phyloP scores from a whole-genome alignment of 2,797 vertebrate species.

The Artibeus jamaicensis region DNA sequence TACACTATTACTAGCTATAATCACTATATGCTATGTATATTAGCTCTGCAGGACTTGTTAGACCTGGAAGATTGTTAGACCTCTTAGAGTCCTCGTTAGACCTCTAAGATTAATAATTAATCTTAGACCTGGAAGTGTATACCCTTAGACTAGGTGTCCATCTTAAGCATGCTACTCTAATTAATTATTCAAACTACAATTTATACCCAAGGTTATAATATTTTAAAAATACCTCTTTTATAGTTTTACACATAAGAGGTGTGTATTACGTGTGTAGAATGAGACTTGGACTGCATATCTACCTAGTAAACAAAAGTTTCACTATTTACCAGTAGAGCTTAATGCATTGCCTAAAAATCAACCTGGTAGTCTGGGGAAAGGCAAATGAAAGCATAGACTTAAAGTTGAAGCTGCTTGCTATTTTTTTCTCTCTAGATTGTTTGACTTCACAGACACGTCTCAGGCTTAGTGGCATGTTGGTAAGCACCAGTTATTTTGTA shows the following conservation, averaged over 20 bases:
- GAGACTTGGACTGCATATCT: neutral
- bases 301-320: neutral
- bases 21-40: neutral
- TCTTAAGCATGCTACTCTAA: neutral
- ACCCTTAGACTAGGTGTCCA: neutral
- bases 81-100: no score
- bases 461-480: slow-evolving; percentile 94
- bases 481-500: slow-evolving; percentile 82
- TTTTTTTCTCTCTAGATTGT: slow-evolving; percentile 86
- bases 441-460: slow-evolving; percentile 89
- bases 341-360: neutral
- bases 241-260: slow-evolving; percentile 5
- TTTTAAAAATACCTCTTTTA: neutral
- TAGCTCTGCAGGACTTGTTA: neutral
- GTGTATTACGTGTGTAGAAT: neutral
- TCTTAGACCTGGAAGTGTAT: no score
- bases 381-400: neutral
- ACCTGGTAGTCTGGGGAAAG: neutral
- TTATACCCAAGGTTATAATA: neutral
- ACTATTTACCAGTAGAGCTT: neutral
- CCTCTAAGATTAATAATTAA: no score
- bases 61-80: no score
- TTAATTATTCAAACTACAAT: slow-evolving; percentile 17
- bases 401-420: slow-evolving; percentile 42
- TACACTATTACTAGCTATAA: neutral